Evolutionary conservation across 2,113 vertebrate genomes (phyloP).

Genomic region (Pseudolaguvia tuberculata): DNA sequence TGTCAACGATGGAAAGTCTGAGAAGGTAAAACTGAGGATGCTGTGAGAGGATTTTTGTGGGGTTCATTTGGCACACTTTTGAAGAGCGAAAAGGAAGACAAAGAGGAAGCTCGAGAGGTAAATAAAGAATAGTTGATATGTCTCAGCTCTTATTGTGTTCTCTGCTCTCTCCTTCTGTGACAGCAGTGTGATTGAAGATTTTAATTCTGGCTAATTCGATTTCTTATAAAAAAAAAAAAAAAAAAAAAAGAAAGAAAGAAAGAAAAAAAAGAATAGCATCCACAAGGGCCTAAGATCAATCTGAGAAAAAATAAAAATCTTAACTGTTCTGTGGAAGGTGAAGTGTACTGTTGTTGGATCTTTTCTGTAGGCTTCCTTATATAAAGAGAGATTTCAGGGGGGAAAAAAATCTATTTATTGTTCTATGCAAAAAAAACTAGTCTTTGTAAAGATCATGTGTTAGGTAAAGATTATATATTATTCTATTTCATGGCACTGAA

Average conservation of each 20-base stretch:
- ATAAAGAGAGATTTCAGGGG: too few relatives aligned
- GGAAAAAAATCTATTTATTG: constrained; percentile 19
- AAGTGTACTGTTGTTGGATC: constrained; percentile 8
- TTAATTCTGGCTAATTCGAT: constrained; percentile 46
- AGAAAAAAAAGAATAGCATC: constrained; percentile 11
- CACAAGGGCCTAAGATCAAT: constrained; percentile 23
- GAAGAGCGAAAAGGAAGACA: constrained; percentile 20
- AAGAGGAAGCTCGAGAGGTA: constrained; percentile 33
- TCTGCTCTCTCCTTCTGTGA: constrained; percentile 28
- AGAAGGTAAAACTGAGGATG: neutral
- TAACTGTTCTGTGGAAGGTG: constrained; percentile 26
- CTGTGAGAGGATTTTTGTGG: constrained; percentile 17
- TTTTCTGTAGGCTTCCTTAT: neutral
- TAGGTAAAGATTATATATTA: constrained; percentile 17
- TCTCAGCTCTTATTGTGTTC: constrained; percentile 16
- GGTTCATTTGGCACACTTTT: constrained; percentile 18
- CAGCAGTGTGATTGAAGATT: constrained; percentile 47
- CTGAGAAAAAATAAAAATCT: constrained; percentile 18
- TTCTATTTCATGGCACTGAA: constrained; percentile 27
- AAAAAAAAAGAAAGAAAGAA: neutral
- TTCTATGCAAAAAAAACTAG: neutral
- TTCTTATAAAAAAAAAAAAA: constrained; percentile 25
- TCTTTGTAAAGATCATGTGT: neutral
- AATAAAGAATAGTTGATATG: constrained; percentile 32
- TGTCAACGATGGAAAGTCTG: neutral